phyloP scores from a whole-genome alignment of 2,113 vertebrate genomes.

The Hassar affinis region DNA sequence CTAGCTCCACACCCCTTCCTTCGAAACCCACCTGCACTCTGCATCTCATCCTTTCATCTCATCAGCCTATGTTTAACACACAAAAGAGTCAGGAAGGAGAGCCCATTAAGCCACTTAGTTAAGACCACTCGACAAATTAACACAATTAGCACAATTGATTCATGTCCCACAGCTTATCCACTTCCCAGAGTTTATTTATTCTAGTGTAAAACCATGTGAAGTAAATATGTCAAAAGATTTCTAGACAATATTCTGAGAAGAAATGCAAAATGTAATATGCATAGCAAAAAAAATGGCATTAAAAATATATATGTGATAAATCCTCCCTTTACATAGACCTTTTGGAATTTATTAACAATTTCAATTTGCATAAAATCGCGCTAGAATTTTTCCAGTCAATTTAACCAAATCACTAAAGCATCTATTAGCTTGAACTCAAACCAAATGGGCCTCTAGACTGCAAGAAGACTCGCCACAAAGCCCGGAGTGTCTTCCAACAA shows the following conservation, averaged over 20 bases:
- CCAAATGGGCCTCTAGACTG: slow-evolving; percentile 36
- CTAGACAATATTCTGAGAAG: background rate
- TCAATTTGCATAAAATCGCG: slow-evolving; percentile 54
- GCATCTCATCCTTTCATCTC: slow-evolving; percentile 39
- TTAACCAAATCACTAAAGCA: slow-evolving; percentile 51
- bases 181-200: background rate
- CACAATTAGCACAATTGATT: slow-evolving; percentile 29
- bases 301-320: background rate
- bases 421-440: slow-evolving; percentile 46
- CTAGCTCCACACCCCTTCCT: slow-evolving; percentile 9
- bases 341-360: slow-evolving; percentile 57
- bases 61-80: slow-evolving; percentile 30
- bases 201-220: background rate
- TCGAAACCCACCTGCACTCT: slow-evolving; percentile 38
- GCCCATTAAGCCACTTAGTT: slow-evolving; percentile 37
- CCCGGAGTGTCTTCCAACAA: slow-evolving; percentile 4
- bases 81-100: slow-evolving; percentile 37
- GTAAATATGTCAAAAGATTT: background rate
- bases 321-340: slow-evolving; percentile 22
- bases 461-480: slow-evolving; percentile 10
- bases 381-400: slow-evolving; percentile 57
- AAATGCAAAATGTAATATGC: slow-evolving; percentile 6
- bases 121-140: slow-evolving; percentile 37
- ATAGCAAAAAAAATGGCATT: background rate
- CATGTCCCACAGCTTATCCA: slow-evolving; percentile 16